Percentiles rank a stretch among this genome's conserved stretches.
Evolutionary conservation across 1,140 invertebrate genomes (phyloP).

Genomic region (Tribolium castaneum): DNA sequence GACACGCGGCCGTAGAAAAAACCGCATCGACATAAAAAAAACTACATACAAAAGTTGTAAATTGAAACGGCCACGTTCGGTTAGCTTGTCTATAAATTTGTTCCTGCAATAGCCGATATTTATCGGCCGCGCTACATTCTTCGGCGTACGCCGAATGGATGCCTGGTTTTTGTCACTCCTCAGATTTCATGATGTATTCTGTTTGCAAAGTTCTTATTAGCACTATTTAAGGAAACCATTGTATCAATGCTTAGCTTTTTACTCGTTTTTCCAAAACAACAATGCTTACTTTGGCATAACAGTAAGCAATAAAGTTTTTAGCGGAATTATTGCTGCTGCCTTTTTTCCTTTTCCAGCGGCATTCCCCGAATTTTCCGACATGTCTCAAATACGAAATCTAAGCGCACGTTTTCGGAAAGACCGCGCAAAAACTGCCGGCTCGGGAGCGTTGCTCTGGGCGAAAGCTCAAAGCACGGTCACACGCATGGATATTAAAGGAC

Average conservation of each 20-base stretch:
- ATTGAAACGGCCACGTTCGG: slow-evolving; percentile 52
- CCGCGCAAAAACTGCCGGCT: background rate
- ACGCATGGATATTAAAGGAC: slow-evolving; percentile 46
- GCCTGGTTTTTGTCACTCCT: slow-evolving; percentile 54
- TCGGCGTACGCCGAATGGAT: slow-evolving; percentile 53
- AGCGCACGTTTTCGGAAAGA: background rate
- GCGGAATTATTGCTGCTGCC: background rate
- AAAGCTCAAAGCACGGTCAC: slow-evolving; percentile 47
- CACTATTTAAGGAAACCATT: slow-evolving; percentile 58
- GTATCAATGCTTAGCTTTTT: slow-evolving; percentile 56
- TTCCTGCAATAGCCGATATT: slow-evolving; percentile 52
- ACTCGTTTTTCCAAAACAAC: slow-evolving; percentile 50
- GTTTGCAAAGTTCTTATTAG: slow-evolving; percentile 58
- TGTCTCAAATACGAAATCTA: slow-evolving; percentile 15
- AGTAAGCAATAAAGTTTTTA: slow-evolving; percentile 53
- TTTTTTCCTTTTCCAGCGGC: slow-evolving; percentile 43
- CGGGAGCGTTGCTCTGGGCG: background rate
- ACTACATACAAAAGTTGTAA: slow-evolving; percentile 49
- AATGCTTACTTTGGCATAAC: slow-evolving; percentile 50
- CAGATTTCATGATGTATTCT: slow-evolving; percentile 60
- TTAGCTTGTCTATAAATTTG: slow-evolving; percentile 58
- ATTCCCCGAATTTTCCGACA: slow-evolving; percentile 25
- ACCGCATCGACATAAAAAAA: slow-evolving; percentile 4
- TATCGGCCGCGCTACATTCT: slow-evolving; percentile 53
- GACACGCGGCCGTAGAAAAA: slow-evolving; percentile 51